Evolutionary conservation across 2,113 vertebrate species (phyloP).

Genomic region (Chlamydotis undulata): DNA sequence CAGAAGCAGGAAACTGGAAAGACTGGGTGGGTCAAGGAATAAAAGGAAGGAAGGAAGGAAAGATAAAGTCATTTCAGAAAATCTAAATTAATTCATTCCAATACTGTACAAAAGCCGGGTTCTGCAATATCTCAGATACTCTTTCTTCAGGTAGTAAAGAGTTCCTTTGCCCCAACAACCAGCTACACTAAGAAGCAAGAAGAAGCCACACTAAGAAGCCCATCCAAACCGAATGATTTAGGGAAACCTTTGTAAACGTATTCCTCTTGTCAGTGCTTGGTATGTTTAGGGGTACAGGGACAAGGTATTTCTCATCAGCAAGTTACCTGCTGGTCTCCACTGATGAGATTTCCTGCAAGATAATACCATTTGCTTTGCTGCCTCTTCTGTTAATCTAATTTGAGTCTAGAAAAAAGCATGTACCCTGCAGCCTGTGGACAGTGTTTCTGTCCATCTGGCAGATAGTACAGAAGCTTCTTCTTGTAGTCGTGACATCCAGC

Average conservation of each 20-base stretch:
- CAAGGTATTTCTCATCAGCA: neutral
- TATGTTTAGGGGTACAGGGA: neutral
- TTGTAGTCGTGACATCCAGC: neutral
- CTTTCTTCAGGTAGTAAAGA: neutral
- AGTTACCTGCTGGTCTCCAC: neutral
- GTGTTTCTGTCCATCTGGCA: neutral
- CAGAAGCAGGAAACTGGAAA: constrained; percentile 27
- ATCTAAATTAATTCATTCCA: neutral
- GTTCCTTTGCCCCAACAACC: neutral
- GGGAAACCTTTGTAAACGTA: neutral
- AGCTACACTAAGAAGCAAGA: neutral
- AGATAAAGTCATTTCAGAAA: neutral
- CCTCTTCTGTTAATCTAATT: neutral
- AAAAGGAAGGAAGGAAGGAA: neutral
- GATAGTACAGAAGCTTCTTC: neutral
- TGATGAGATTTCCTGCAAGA: neutral
- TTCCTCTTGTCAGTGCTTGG: neutral
- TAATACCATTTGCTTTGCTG: neutral
- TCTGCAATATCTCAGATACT: neutral
- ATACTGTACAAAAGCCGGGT: neutral
- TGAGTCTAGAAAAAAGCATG: neutral
- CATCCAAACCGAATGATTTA: neutral
- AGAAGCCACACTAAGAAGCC: neutral
- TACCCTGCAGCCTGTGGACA: neutral
- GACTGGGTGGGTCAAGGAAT: neutral